Base-by-base conservation (phyloP, 2,888 invertebrate genomes). In the Eupithecia insigniata region DNA sequence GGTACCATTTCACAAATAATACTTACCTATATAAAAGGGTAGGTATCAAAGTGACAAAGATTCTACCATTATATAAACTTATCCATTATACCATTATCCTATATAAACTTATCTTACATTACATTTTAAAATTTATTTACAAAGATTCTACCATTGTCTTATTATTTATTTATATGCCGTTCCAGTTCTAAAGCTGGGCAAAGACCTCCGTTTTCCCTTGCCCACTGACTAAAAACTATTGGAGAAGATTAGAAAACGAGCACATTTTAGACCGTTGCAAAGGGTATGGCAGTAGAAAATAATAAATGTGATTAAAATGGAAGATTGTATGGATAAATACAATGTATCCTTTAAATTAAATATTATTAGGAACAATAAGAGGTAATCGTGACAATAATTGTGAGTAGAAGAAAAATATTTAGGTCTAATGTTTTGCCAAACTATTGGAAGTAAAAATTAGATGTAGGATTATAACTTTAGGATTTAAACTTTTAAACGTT, bases 371-470 rank as follows among this genome's bases (percentile, higher is more conserved):
- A 22, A 51, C 8, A 76, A 69, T 74, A 77, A 75, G 66, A 69
- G 74, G 80, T 75, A 83, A 85, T 81, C 76, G 80, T 78, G 85
- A 85, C 85, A 85, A 86, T 85, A 85, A 83, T 83, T 83, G 81
- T 81, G 71, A 55, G 73, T 79, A 80, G 78, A 46, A 60, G 30
- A 46, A 34, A 71, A 61, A 75, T 71, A 32, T 62, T 64, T 64
- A 64, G 36, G 14, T 14, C 34, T 34, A 34, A 67, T 66, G 68
- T 80, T 79, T 84, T 79, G 82, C 80, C 81, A 83, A 85, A 74
- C n/a, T 62, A 65, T 72, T 60, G 30, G 30, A 26, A 55, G 55
- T 36, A 70, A 43, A 62, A 61, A 36, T 32, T 14, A 26, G 2
- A 55, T 46, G 55, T 55, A 55, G 55, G 51, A 55, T 26, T 1